These are phyloP conservation scores for Pollimyrus isidori DNA, from an alignment of 2,113 vertebrate species.

Conservation along the genomic window DNA sequence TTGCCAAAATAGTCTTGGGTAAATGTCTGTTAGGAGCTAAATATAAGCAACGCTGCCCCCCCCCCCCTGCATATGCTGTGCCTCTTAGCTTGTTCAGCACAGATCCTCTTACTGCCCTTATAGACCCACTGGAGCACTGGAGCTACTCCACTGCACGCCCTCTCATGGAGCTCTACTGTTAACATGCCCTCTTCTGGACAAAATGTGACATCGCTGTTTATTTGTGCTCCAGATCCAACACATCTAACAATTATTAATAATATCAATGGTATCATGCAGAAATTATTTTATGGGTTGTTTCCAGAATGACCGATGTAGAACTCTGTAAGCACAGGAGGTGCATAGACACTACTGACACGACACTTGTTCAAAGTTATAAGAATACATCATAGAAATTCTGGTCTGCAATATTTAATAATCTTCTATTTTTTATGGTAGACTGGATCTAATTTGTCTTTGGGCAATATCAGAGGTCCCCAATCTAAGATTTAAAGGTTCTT, in stretches of 20 bases:
- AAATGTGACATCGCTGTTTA: not conserved
- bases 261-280: not conserved
- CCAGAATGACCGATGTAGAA: not conserved
- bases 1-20: constrained; percentile 21
- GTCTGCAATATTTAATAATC: not conserved
- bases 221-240: not conserved
- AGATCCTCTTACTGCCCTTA: constrained; percentile 22
- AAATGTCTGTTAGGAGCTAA: constrained; percentile 9
- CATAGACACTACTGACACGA: not conserved
- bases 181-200: constrained; percentile 3
- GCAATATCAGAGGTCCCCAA: not conserved
- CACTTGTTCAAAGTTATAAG: not conserved
- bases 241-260: not conserved
- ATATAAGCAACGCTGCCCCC: constrained; percentile 4
- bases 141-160: not conserved
- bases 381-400: not conserved
- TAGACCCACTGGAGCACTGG: not conserved
- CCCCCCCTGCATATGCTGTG: not conserved
- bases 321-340: not conserved
- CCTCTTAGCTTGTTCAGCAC: constrained; percentile 20
- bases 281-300: not conserved
- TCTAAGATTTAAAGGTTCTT: not conserved
- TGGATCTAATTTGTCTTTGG: not conserved
- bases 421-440: not conserved
- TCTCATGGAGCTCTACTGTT: not conserved